Conservation (phyloP, 2,888 invertebrate species). For the Phalera bucephala region DNA sequence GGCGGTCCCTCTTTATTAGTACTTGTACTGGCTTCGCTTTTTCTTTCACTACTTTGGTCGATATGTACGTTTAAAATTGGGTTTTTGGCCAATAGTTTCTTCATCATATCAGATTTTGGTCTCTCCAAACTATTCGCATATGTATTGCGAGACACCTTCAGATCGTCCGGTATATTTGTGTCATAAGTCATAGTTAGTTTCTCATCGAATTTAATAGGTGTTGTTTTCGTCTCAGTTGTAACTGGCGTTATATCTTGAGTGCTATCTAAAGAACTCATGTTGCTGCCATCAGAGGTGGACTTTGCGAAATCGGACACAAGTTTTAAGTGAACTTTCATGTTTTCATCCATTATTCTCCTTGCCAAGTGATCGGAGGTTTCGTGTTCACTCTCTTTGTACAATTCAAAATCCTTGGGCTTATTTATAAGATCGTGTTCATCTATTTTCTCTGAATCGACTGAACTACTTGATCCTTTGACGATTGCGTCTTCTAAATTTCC, state of each 20-base stretch:
- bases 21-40: constrained; percentile 57
- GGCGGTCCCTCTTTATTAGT: constrained; percentile 54
- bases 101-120: constrained; percentile 85
- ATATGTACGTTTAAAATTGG: constrained; percentile 75
- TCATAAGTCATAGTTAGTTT: constrained; percentile 76
- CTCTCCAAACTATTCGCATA: constrained; percentile 84
- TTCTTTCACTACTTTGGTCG: constrained; percentile 55
- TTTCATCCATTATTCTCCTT: constrained; percentile 74
- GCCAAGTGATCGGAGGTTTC: constrained; percentile 76
- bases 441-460: constrained; percentile 67
- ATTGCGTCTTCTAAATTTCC: constrained; percentile 90
- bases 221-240: constrained; percentile 41
- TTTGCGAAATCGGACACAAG: constrained; percentile 76
- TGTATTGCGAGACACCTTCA: constrained; percentile 84
- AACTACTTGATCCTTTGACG: constrained; percentile 79
- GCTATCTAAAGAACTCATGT: constrained; percentile 67
- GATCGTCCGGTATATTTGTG: constrained; percentile 85
- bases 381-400: constrained; percentile 54
- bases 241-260: constrained; percentile 53
- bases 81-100: constrained; percentile 79
- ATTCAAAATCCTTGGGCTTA: constrained; percentile 49
- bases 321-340: constrained; percentile 74
- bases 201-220: constrained; percentile 65
- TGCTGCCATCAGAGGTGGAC: constrained; percentile 74
- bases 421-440: constrained; percentile 49